A percentile compares a stretch with the other conserved stretches of the same genome.
phyloP scores from a whole-genome alignment of 2,113 vertebrate genomes.

The Petrocephalus zakoni region DNA sequence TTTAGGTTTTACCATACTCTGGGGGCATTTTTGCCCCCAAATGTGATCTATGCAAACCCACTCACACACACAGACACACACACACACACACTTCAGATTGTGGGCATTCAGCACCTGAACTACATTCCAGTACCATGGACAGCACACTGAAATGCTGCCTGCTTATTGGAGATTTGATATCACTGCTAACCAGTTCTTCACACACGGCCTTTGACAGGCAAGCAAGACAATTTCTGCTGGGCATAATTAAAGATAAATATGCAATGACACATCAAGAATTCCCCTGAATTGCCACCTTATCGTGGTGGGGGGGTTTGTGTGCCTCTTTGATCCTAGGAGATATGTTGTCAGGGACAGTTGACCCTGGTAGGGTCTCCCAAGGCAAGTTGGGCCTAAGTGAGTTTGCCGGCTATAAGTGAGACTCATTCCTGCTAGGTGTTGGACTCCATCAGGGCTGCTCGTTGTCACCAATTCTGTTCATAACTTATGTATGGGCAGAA shows the following conservation, averaged over 20 bases:
- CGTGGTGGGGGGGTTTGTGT: background rate
- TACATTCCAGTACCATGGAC: constrained; percentile 19
- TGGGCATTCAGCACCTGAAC: background rate
- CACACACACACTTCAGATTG: background rate
- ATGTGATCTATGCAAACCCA: background rate
- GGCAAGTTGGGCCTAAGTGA: too few relatives aligned
- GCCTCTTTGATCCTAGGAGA: background rate
- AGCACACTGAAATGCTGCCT: background rate
- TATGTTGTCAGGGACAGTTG: background rate
- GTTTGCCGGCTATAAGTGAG: background rate
- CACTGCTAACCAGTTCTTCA: background rate
- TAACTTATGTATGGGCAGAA: background rate
- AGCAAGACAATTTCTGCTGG: background rate
- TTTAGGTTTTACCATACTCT: too few relatives aligned
- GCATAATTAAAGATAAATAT: background rate
- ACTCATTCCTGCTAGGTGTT: background rate
- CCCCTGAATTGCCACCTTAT: background rate
- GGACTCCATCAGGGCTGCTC: background rate
- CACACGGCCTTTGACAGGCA: background rate
- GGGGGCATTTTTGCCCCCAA: too few relatives aligned
- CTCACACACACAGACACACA: background rate
- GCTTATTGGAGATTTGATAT: background rate
- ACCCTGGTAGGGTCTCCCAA: background rate
- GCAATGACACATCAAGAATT: background rate
- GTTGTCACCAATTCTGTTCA: background rate